Evolutionary conservation across 2,113 vertebrate species (phyloP).

Genomic region (Mirounga angustirostris): DNA sequence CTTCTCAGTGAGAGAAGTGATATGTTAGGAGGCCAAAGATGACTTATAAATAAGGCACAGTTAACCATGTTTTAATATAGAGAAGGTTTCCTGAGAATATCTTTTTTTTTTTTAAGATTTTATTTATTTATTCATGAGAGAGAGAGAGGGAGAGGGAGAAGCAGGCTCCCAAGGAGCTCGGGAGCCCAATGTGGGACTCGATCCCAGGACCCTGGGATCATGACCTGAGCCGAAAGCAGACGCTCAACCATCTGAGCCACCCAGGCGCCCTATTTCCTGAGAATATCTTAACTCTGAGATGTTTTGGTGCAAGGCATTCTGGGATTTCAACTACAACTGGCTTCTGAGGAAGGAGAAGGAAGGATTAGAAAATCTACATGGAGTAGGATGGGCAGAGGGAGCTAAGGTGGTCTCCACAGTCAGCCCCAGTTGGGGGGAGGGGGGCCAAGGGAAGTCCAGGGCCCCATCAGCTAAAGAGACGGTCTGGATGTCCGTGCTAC

Average conservation of each 20-base stretch:
- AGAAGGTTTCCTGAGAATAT: not conserved
- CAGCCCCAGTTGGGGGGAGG: rapidly evolving
- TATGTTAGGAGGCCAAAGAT: not conserved
- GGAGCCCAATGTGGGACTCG: no score
- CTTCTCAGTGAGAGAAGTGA: not conserved
- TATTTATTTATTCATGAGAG: no score
- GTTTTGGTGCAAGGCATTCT: not conserved
- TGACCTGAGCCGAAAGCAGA: no score
- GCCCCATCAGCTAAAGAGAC: not conserved
- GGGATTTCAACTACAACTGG: not conserved
- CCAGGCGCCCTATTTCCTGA: not conserved
- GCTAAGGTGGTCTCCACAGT: rapidly evolving
- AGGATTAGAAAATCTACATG: not conserved
- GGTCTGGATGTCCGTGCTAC: not conserved
- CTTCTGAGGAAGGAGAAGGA: not conserved
- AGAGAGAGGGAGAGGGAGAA: no score
- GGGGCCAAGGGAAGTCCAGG: not conserved
- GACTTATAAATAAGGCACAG: not conserved
- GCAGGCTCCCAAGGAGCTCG: no score
- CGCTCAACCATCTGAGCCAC: no score
- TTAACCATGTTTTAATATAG: not conserved
- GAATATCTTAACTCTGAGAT: not conserved
- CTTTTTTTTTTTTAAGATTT: no score
- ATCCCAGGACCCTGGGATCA: no score
- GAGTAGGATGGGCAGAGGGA: rapidly evolving